Percentiles rank a stretch among this genome's conserved stretches.
phyloP scores from a whole-genome alignment of 2,888 invertebrate genomes.

The Andrena camellia region DNA sequence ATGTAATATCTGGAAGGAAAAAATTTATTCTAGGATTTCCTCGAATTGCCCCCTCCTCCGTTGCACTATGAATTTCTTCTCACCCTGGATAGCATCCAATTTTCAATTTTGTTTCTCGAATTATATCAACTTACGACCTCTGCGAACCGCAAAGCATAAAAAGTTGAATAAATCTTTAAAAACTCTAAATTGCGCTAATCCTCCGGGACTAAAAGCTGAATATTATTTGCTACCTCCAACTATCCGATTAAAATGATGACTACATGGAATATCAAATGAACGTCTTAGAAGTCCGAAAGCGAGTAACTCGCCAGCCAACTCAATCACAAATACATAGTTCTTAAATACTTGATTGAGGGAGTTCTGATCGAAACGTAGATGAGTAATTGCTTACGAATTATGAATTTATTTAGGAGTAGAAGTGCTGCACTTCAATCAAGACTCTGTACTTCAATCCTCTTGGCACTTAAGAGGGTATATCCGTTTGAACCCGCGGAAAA shows the following conservation, averaged over 20 bases:
- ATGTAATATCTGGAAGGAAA: background rate
- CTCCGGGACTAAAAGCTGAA: conserved; percentile 13
- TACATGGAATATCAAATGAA: conserved; percentile 32
- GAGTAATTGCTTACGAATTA: conserved; percentile 33
- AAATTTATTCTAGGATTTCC: background rate
- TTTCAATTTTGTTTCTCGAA: background rate
- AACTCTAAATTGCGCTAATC: conserved; percentile 39
- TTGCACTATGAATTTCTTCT: background rate
- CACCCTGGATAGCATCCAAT: background rate
- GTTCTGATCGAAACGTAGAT: conserved; percentile 10
- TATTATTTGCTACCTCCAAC: conserved; percentile 33
- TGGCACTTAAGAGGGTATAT: too few species aligned
- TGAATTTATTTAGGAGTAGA: conserved; percentile 28
- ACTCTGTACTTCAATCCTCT: background rate
- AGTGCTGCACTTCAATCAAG: background rate
- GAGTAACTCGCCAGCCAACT: conserved; percentile 10
- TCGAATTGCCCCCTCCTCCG: background rate
- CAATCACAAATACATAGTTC: conserved; percentile 27
- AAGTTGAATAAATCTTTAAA: conserved; percentile 33
- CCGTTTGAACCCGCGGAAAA: too few species aligned
- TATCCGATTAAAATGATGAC: conserved; percentile 21
- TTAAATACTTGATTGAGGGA: conserved; percentile 25
- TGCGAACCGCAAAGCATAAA: conserved; percentile 15
- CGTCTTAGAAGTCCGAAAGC: conserved; percentile 23
- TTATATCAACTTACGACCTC: conserved; percentile 23